Conservation (phyloP, 2,797 vertebrate species). For the Brachymystax lenok region DNA sequence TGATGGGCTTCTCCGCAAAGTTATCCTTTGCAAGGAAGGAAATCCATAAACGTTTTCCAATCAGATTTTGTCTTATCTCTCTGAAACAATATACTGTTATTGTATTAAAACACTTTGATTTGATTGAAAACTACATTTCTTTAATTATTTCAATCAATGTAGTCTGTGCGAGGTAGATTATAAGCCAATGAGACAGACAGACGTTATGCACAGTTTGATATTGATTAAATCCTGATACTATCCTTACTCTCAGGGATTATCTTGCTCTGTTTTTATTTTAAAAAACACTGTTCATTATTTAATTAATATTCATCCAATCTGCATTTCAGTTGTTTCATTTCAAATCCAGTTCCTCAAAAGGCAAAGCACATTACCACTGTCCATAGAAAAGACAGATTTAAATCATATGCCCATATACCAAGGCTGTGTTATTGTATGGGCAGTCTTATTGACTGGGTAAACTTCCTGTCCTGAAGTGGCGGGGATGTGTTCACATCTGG, state of each 20-base stretch:
- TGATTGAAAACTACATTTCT: background rate
- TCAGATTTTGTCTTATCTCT: slow-evolving; percentile 18
- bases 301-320: no score
- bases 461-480: slow-evolving; percentile 17
- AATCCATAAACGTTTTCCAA: slow-evolving; percentile 37
- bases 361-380: background rate
- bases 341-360: background rate
- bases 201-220: background rate
- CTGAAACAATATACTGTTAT: slow-evolving; percentile 19
- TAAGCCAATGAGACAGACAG: background rate
- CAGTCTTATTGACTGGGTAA: slow-evolving; percentile 45
- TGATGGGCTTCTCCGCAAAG: slow-evolving; percentile 29
- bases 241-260: background rate
- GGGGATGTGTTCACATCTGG: slow-evolving; percentile 75
- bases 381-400: background rate
- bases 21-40: slow-evolving; percentile 25
- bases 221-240: background rate
- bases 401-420: background rate
- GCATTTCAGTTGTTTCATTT: background rate
- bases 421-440: slow-evolving; percentile 6
- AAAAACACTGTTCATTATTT: background rate
- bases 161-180: background rate
- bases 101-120: slow-evolving; percentile 1
- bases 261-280: background rate
- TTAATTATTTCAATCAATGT: background rate